Evolutionary conservation across 2,888 invertebrate genomes (phyloP), one percentile per base, ranked within the genome.

Genomic region (Coelopa pilipes): DNA sequence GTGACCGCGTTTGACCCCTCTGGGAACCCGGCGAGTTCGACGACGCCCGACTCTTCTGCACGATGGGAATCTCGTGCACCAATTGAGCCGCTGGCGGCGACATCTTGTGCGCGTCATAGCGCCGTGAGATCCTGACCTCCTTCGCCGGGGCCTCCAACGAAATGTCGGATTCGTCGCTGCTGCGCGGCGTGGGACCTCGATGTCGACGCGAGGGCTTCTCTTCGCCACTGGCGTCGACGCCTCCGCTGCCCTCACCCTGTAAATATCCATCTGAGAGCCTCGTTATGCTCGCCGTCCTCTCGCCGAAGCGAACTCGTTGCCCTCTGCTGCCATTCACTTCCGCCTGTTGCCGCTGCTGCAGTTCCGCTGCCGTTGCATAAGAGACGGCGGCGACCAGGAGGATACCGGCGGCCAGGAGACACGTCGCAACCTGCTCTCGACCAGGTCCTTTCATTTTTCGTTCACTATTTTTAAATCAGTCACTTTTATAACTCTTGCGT

Each of bases 401-500:
- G 75, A 74, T 46, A 47, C 53, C 55, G 21, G 65, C 50, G 50
- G 65, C 50, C 66, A 79, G 68, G 78, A 70, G 74, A 78, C 77
- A 70, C 69, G 83, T 74, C 70, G 76, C 75, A 74, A 77, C 50
- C 72, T 77, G 73, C 67, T 73, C 76, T 72, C 68, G 79, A 65
- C 66, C 65, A 67, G 68, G 55, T 65, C 76, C 74, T 72, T 75
- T 74, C 80, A 83, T 77, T 77, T 82, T 74, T 79, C 79, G 79
- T 50, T 17, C 53, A 19, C 53, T 7, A 7, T 34, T 34, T 34
- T 45, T 62, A 67, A 24, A 34, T 60, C 55, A 59, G 53, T 46
- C 34, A 34, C 34, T 34, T 34, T 34, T 34, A 7, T 34, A 2
- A 34, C 34, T 34, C 7, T 34, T 34, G 34, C 7, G 2, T 34